Base-by-base conservation (phyloP, 1,140 invertebrate species). In the Cydia splendana region DNA sequence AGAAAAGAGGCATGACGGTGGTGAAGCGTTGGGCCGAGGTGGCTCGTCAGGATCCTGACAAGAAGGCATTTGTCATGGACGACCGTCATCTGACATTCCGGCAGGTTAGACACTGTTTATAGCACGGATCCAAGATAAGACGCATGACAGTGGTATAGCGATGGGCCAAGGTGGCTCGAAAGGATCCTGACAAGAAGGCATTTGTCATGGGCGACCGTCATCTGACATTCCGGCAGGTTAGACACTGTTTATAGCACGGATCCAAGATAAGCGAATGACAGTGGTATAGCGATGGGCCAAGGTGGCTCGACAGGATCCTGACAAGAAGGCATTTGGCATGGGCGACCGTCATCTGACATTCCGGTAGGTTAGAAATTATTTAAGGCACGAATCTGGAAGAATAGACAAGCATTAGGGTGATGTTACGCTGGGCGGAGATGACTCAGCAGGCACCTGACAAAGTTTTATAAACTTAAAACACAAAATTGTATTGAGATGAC, bases 301-400 rank as follows among this genome's bases (percentile, higher is more conserved):
- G 67, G 87, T 94, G 2, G 95, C 94, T 0, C 91, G 92, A 20
- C 93, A 93, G 84, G 89, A 94, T 71, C 96, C 96, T 0, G 88
- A 96, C 7, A 97, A 96, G 86, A 87, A 95, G 5, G 96, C 95
- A 5, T 96, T 97, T 67, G 93, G 97, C 30, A 96, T 95, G 88
- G 96, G 96, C 80, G 95, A 97, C 73, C 91, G 95, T 77, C 88
- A 93, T 10, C 95, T 97, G 94, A 97, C 96, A 1, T 98, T 95
- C 85, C 85, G 94, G 77, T 89, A 96, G 91, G 96, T 96, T 89
- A 84, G 76, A 34, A 3, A 34, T 48, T 48, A 48, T 48, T 15
- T 15, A 48, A 45, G 42, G 4, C 0, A 34, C 5, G 5, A 0
- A 12, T 45, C 42, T 45, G 42, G 42, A 34, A 12, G 42, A 45